These are phyloP conservation scores for Drosophila atroscutellata DNA, from an alignment of 2,888 invertebrate species.

Conservation along the genomic window DNA sequence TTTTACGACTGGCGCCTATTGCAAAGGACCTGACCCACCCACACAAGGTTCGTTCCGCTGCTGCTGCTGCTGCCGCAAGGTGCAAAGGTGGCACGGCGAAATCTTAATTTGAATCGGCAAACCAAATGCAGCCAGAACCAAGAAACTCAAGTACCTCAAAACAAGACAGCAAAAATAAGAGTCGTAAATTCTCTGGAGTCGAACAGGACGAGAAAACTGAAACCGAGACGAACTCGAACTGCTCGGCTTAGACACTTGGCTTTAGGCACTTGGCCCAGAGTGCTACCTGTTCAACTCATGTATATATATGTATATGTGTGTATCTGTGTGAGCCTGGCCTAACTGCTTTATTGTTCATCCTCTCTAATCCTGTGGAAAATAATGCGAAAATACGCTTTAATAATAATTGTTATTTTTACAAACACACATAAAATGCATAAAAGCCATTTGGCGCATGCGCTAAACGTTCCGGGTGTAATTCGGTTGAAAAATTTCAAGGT, in stretches of 20 bases:
- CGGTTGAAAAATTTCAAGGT: slow-evolving; percentile 75
- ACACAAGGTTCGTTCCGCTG: slow-evolving; percentile 32
- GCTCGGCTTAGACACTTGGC: slow-evolving; percentile 76
- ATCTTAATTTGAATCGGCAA: slow-evolving; percentile 74
- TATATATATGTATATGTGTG: background rate
- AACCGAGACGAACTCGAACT: slow-evolving; percentile 28
- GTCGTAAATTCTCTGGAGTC: slow-evolving; percentile 62
- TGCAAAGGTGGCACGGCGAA: slow-evolving; percentile 56
- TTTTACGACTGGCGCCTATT: slow-evolving; percentile 77
- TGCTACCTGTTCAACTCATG: slow-evolving; percentile 37
- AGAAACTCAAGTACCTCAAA: slow-evolving; percentile 54
- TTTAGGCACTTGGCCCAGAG: slow-evolving; percentile 64
- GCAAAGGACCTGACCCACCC: slow-evolving; percentile 77
- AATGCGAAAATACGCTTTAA: slow-evolving; percentile 80
- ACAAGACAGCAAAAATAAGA: slow-evolving; percentile 36
- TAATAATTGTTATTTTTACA: slow-evolving; percentile 79
- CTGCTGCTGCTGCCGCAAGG: slow-evolving; percentile 49
- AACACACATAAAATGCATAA: slow-evolving; percentile 65
- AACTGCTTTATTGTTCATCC: slow-evolving; percentile 73
- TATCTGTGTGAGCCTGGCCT: slow-evolving; percentile 31
- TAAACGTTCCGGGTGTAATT: slow-evolving; percentile 73
- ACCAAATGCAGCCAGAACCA: slow-evolving; percentile 20
- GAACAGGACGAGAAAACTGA: slow-evolving; percentile 15
- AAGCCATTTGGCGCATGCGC: slow-evolving; percentile 80
- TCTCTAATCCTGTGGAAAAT: slow-evolving; percentile 79